Evolutionary conservation across 2,888 invertebrate genomes (phyloP).

Genomic region (Anorthoa munda): DNA sequence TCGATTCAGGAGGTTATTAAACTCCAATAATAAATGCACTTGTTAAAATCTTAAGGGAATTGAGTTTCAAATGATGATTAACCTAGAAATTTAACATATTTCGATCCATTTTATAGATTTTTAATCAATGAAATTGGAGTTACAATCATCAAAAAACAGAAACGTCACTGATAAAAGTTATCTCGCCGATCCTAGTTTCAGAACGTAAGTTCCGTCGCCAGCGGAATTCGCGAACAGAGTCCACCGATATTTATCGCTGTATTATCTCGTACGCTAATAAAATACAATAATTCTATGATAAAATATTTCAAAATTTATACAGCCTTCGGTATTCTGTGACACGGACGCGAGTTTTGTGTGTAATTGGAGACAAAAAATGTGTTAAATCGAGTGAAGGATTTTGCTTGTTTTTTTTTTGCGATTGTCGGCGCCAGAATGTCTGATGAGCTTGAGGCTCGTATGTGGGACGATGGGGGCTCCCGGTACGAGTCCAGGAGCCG

Average conservation of each 20-base stretch:
- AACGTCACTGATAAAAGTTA: constrained; percentile 34
- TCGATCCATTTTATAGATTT: not conserved
- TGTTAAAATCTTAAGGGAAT: not conserved
- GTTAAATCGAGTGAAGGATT: constrained; percentile 66
- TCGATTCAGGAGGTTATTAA: too few species aligned
- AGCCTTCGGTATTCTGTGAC: constrained; percentile 29
- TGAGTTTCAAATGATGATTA: not conserved
- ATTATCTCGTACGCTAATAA: constrained; percentile 67
- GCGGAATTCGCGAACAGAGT: constrained; percentile 32
- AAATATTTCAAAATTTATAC: constrained; percentile 46
- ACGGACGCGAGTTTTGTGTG: constrained; percentile 45
- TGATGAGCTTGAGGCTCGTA: constrained; percentile 88
- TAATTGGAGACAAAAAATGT: constrained; percentile 63
- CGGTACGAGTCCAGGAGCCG: constrained; percentile 83
- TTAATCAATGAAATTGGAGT: not conserved
- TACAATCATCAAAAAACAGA: not conserved
- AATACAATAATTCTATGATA: constrained; percentile 66
- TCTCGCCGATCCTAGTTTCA: constrained; percentile 39
- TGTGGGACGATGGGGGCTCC: constrained; percentile 88
- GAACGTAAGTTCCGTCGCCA: constrained; percentile 63
- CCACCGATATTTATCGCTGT: constrained; percentile 62
- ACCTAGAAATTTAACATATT: not conserved
- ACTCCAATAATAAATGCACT: too few species aligned
- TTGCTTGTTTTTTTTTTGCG: constrained; percentile 64
- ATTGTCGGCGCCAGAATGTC: constrained; percentile 88